Base-by-base conservation (phyloP, 1,140 invertebrate genomes). In the Aphidius gifuensis region DNA sequence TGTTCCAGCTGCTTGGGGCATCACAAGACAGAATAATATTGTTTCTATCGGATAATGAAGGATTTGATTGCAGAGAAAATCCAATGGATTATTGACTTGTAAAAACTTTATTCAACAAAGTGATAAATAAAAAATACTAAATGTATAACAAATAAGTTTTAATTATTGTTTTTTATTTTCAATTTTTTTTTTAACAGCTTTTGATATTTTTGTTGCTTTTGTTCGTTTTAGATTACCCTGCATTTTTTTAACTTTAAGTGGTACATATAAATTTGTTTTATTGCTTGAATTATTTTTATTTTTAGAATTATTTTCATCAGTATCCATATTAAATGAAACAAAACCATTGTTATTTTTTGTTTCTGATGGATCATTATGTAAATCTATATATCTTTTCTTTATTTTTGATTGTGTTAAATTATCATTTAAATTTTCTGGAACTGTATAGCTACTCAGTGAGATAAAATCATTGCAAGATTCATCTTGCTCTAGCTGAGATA, bases 241-340 rank as follows among this genome's bases (percentile, higher is more conserved):
- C 43, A 77, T 54, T 23, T 75, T 69, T 68, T 76, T 79, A 5
- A 81, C 70, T 73, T 75, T 81, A 4, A 81, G 56, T 21, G 78
- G 67, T 51, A 74, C 46, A 66, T 80, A 80, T 5, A 4, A 64
- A 16, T 16, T n/a, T 67, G 16, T 62, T 68, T 66, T 56, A n/a
- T 3, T 65, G 5, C n/a, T 57, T 46, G 21, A 50, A 47, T 38
- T 55, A 8, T 8, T 53, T 5, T 53, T 62, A 32, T 9, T 64
- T 60, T 60, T 65, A 21, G 5, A 23, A 32, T 61, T 59, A 62
- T 6, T 61, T 32, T 62, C 50, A 40, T 54, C n/a, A 48, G 1
- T 32, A 23, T 49, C 9, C 1, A 46, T 47, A 32, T 32, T 1
- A 32, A 32, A 32, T 32, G 23, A 32, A 32, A 32, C 9, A 23